These are phyloP conservation scores for Noturus placidus DNA, from an alignment of 2,113 vertebrate genomes.

Conservation along the genomic window DNA sequence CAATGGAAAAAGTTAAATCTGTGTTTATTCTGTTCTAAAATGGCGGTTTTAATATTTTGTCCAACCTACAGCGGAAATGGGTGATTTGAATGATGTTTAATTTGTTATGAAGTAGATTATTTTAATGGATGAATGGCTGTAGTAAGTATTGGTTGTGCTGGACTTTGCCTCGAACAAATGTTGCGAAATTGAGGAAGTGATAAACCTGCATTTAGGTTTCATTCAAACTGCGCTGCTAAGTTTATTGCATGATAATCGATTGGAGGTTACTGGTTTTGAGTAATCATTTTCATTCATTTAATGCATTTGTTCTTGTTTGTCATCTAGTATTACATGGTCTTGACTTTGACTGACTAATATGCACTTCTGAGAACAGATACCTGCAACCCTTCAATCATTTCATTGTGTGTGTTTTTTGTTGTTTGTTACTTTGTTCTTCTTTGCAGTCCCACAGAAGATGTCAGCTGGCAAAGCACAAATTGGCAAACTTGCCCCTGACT, in stretches of 20 bases:
- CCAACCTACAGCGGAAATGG: not conserved
- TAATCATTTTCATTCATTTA: not conserved
- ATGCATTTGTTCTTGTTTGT: not conserved
- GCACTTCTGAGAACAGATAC: not conserved
- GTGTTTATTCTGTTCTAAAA: not conserved
- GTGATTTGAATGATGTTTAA: not conserved
- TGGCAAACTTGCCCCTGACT: constrained; percentile 89
- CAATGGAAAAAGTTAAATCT: not conserved
- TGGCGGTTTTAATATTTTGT: not conserved
- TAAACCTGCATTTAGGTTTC: not conserved
- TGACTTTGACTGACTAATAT: too few relatives aligned
- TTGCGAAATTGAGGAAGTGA: constrained; percentile 36
- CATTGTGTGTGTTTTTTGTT: not conserved
- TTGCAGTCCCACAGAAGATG: constrained; percentile 76
- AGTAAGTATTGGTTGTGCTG: not conserved
- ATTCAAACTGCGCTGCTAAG: not conserved
- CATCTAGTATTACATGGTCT: not conserved
- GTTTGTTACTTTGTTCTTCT: constrained; percentile 23
- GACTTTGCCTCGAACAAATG: constrained; percentile 1
- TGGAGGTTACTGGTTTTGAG: not conserved
- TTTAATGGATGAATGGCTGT: not conserved
- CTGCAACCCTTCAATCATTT: not conserved
- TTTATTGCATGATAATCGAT: not conserved
- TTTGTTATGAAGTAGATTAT: not conserved
- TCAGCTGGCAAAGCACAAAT: constrained; percentile 92